These are phyloP conservation scores for Anhinga rufa DNA, from an alignment of 2,113 vertebrate species.

Conservation along the genomic window DNA sequence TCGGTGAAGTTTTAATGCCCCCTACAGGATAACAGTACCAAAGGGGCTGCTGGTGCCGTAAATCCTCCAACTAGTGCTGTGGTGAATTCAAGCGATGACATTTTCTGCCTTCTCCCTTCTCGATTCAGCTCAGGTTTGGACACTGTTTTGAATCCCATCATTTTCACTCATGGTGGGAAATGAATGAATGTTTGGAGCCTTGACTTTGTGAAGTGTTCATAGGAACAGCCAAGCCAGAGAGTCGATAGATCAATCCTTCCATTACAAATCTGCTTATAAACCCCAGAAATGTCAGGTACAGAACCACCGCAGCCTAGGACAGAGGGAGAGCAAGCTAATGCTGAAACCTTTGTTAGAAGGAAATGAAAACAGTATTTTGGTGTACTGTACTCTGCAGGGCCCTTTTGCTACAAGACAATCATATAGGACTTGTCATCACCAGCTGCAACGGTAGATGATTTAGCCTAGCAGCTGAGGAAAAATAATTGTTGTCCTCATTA, in stretches of 20 bases:
- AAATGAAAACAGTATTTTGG: not conserved
- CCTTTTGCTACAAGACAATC: not conserved
- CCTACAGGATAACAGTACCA: constrained; percentile 39
- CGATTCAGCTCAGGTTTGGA: not conserved
- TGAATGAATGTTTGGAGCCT: not conserved
- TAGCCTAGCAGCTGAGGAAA: not conserved
- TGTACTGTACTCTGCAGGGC: not conserved
- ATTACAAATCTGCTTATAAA: not conserved
- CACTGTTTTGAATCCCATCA: not conserved
- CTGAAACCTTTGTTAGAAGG: not conserved
- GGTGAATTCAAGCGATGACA: not conserved
- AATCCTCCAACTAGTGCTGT: not conserved
- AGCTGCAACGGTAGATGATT: not conserved
- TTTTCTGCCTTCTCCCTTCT: not conserved
- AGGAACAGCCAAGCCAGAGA: not conserved
- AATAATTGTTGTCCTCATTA: not conserved
- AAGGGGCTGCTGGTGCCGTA: not conserved
- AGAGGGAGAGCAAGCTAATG: not conserved
- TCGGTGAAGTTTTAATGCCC: constrained; percentile 47
- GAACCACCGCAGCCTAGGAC: not conserved
- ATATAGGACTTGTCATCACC: not conserved
- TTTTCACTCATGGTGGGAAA: not conserved
- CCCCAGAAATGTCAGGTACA: not conserved
- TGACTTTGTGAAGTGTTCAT: not conserved
- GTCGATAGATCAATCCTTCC: not conserved